Evolutionary conservation across 2,888 invertebrate species (phyloP).

Genomic region (Rambutsinella grinnellia): DNA sequence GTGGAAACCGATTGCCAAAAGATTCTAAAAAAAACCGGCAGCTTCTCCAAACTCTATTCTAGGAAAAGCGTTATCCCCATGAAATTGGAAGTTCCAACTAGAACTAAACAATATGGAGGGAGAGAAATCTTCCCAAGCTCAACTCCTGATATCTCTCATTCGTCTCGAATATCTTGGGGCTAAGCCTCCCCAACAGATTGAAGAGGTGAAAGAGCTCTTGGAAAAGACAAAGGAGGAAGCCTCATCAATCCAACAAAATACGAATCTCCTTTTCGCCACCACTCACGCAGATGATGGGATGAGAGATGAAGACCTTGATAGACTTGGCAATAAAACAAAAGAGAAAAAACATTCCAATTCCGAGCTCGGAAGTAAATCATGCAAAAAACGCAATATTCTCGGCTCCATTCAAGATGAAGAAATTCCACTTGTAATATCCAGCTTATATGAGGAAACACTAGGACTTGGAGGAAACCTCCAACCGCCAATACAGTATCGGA

Average conservation of each 20-base stretch:
- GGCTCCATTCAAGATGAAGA: slow-evolving; percentile 10
- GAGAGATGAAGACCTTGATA: slow-evolving; percentile 24
- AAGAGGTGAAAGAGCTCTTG: slow-evolving; percentile 24
- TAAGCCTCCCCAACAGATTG: slow-evolving; percentile 54
- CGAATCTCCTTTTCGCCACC: background rate
- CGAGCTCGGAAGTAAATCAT: slow-evolving; percentile 11
- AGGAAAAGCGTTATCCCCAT: background rate
- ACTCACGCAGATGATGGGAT: background rate
- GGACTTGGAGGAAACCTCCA: slow-evolving; percentile 13
- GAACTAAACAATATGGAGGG: background rate
- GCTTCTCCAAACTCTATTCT: too few relatives aligned
- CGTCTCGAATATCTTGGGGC: slow-evolving; percentile 43
- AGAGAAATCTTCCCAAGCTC: background rate
- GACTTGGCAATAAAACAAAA: slow-evolving; percentile 19
- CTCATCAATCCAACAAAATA: background rate
- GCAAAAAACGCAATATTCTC: background rate
- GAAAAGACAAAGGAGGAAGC: slow-evolving; percentile 24
- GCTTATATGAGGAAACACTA: slow-evolving; percentile 23
- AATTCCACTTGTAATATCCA: slow-evolving; percentile 4
- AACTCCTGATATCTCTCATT: slow-evolving; percentile 8
- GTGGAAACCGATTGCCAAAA: too few relatives aligned
- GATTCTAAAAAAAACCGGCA: too few relatives aligned
- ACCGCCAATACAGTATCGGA: slow-evolving; percentile 56
- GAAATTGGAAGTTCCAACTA: background rate
- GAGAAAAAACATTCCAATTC: background rate